phyloP scores from a whole-genome alignment of 2,797 vertebrate species.

The Anolis apletophallus region DNA sequence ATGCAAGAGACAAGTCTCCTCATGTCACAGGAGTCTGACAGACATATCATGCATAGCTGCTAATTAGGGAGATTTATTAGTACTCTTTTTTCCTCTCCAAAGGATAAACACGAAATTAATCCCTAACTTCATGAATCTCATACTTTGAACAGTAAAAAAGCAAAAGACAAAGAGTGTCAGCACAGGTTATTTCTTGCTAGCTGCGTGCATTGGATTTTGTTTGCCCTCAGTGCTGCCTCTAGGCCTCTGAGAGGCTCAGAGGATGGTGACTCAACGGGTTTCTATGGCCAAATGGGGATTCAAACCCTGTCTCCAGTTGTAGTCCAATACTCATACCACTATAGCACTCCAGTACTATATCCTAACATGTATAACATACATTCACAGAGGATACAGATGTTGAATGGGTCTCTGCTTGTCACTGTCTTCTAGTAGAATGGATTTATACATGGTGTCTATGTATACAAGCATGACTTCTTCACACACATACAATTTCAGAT shows the following conservation, averaged over 20 bases:
- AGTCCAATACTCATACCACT: no score
- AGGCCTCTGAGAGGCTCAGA: no score
- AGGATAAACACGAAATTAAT: neutral
- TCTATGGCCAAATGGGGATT: no score
- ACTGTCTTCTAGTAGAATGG: neutral
- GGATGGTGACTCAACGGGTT: no score
- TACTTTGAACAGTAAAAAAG: neutral
- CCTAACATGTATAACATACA: neutral
- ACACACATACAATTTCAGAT: no score
- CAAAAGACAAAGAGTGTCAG: neutral
- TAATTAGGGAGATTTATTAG: neutral
- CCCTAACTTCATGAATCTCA: neutral
- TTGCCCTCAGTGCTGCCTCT: no score
- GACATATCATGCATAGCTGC: neutral
- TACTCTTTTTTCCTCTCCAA: neutral
- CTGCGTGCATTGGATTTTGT: neutral
- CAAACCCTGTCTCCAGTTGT: no score
- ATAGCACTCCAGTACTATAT: neutral
- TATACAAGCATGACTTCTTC: neutral
- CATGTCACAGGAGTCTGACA: neutral
- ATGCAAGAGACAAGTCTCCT: slow-evolving; percentile 2
- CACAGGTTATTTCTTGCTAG: neutral
- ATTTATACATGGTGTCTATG: neutral
- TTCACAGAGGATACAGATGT: neutral
- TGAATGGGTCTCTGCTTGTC: neutral